A percentile compares a stretch with the other conserved stretches of the same genome.
phyloP scores from a whole-genome alignment of 2,888 invertebrate species.

The Perizoma affinitatum region DNA sequence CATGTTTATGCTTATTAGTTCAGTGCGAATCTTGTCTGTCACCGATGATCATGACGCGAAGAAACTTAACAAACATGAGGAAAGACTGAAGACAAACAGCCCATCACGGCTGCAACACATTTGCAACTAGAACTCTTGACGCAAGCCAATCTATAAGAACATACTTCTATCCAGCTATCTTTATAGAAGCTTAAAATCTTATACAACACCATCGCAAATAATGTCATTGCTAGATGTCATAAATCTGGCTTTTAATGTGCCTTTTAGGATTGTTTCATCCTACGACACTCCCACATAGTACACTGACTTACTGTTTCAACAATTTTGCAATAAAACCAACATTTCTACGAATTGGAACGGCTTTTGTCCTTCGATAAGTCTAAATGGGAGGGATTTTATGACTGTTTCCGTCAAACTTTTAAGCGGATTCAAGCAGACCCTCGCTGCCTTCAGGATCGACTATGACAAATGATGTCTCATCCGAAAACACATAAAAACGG shows the following conservation, averaged over 20 bases:
- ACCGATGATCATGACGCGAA: too few species aligned
- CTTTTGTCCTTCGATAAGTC: slow-evolving; percentile 3
- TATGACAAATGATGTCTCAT: slow-evolving; percentile 56
- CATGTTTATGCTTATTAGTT: too few species aligned
- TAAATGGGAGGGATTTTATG: slow-evolving; percentile 29
- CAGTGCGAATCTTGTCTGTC: too few species aligned
- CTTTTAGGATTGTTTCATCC: slow-evolving; percentile 8
- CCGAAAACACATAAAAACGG: slow-evolving; percentile 50
- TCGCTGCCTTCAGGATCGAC: slow-evolving; percentile 38
- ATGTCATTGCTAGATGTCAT: slow-evolving; percentile 10
- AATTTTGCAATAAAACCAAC: slow-evolving; percentile 1
- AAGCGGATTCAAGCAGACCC: slow-evolving; percentile 38
- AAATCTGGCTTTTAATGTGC: slow-evolving; percentile 8
- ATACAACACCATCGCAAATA: too few species aligned
- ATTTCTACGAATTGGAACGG: neutral
- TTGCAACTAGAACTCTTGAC: too few species aligned
- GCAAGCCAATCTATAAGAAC: too few species aligned
- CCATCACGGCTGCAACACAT: too few species aligned
- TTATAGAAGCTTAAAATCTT: too few species aligned
- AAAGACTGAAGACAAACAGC: too few species aligned
- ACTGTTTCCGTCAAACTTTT: slow-evolving; percentile 29
- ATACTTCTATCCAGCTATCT: too few species aligned
- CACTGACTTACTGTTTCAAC: slow-evolving; percentile 10
- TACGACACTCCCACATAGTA: slow-evolving; percentile 15
- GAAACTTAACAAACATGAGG: too few species aligned